Conservation (phyloP, 2,797 vertebrate species). For the Siniperca undulata region DNA sequence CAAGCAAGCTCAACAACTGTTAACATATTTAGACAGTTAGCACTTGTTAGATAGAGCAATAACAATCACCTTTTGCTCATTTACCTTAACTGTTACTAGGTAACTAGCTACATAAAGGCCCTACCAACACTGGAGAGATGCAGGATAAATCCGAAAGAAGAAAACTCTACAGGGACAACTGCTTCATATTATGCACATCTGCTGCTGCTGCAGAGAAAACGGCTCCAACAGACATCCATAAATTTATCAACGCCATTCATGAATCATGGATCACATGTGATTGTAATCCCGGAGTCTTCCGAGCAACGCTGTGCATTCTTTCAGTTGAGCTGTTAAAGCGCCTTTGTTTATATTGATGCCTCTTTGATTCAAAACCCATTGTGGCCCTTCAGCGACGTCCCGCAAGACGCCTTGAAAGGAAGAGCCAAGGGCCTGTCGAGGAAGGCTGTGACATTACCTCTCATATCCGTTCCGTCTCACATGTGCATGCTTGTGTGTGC, state of each 20-base stretch:
- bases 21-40: not conserved
- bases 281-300: conserved; percentile 54
- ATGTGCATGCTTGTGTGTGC: conserved; percentile 4
- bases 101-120: conserved; percentile 2
- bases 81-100: too few species aligned
- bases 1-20: too few species aligned
- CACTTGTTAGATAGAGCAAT: not conserved
- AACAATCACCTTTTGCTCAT: too few species aligned
- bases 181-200: conserved; percentile 60
- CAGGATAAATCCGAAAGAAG: conserved; percentile 33
- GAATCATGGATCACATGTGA: conserved; percentile 70
- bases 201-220: conserved; percentile 41
- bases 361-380: conserved; percentile 53
- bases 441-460: conserved; percentile 27
- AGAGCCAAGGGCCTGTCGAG: conserved; percentile 11
- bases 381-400: conserved; percentile 24
- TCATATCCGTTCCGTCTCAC: conserved; percentile 6
- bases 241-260: conserved; percentile 64
- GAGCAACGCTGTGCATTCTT: conserved; percentile 21
- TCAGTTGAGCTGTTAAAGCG: conserved; percentile 30
- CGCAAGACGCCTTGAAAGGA: conserved; percentile 43
- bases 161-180: conserved; percentile 18
- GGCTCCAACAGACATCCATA: conserved; percentile 49
- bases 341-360: conserved; percentile 42
- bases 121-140: not conserved